A percentile compares a stretch with the other conserved stretches of the same genome.
These are phyloP conservation scores for Danio albolineatus DNA, from an alignment of 2,797 vertebrate genomes.

Conservation along the genomic window DNA sequence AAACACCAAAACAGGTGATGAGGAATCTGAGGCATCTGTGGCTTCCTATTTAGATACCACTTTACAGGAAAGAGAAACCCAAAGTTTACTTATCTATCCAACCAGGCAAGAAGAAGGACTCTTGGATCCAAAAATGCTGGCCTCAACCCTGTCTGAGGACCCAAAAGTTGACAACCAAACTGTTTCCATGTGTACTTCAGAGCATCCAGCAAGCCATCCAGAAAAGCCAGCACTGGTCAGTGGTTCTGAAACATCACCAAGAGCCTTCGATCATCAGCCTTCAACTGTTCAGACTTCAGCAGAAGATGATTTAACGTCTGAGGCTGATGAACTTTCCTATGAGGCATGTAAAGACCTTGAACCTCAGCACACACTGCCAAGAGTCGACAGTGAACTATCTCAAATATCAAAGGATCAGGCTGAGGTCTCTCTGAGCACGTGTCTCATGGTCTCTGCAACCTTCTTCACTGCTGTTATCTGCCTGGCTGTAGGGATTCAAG, in stretches of 20 bases:
- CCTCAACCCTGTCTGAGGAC: slow-evolving; percentile 50
- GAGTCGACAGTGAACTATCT: background rate
- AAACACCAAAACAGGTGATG: slow-evolving; percentile 52
- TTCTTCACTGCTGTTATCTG: slow-evolving; percentile 70
- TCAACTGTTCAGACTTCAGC: slow-evolving; percentile 2
- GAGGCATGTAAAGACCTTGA: slow-evolving; percentile 23
- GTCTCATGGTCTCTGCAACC: slow-evolving; percentile 66
- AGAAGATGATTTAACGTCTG: slow-evolving; percentile 17
- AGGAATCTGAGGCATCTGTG: slow-evolving; percentile 56
- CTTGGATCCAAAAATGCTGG: slow-evolving; percentile 42
- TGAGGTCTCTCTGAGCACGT: slow-evolving; percentile 56
- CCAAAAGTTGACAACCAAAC: slow-evolving; percentile 14
- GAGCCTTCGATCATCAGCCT: slow-evolving; percentile 1
- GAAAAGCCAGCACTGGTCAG: slow-evolving; percentile 49
- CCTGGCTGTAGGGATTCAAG: slow-evolving; percentile 69
- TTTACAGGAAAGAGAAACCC: slow-evolving; percentile 49
- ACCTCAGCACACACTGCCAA: slow-evolving; percentile 38
- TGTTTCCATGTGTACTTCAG: background rate
- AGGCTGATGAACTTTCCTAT: slow-evolving; percentile 12
- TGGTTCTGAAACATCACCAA: slow-evolving; percentile 48
- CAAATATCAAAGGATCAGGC: slow-evolving; percentile 35
- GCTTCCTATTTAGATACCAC: slow-evolving; percentile 47
- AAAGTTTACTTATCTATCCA: slow-evolving; percentile 34
- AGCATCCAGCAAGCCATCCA: slow-evolving; percentile 45
- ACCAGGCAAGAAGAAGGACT: slow-evolving; percentile 41